Base-by-base conservation (phyloP, 23 tunicate genomes). In the Styela clava region DNA sequence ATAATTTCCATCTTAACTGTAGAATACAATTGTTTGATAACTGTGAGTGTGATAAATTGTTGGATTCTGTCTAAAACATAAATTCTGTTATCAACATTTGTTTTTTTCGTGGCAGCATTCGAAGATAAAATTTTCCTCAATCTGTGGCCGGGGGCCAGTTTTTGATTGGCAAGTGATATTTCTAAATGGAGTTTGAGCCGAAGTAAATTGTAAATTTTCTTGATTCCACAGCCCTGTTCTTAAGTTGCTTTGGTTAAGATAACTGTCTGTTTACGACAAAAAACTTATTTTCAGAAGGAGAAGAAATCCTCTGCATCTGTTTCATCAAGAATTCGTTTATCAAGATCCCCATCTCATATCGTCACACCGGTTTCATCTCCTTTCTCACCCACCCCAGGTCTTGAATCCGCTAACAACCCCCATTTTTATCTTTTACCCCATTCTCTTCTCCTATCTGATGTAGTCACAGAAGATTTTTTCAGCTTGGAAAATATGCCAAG, bases 391-490 rank as follows among this genome's bases (percentile, higher is more conserved):
- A 76, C 81, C 0, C 27, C 35, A 3, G 34, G 37, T 71, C 29
- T 71, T 26, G 77, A 30, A 71, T 71, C 37, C 24, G 81, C 27
- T 16, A 24, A 22, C n/a, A 20, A 24, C 65, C 27, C 26, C 33
- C 81, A 76, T 24, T 76, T 44, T 76, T 76, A 22, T 44, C 81
- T 44, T 0, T 52, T 76, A 25, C 81, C 81, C n/a, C 64, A 76
- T 76, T 76, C 81, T 76, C 52, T 76, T 16, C 67, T 76, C 16
- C n/a, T 76, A 12, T 76, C 81, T 31, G 97, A 92, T 62, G 56
- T 81, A 1, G 52, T 87, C 9, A 65, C 85, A 2, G 97, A 92
- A 20, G 97, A 92, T 29, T 63, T 87, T 34, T 51, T 92, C n/a
- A 52, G 64, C 1, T 91, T 82, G 21, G 85, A 87, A 26, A 69